A percentile compares a stretch with the other conserved stretches of the same genome.
Conservation (phyloP, 1,140 invertebrate genomes). For the Drosophila ogumai region DNA sequence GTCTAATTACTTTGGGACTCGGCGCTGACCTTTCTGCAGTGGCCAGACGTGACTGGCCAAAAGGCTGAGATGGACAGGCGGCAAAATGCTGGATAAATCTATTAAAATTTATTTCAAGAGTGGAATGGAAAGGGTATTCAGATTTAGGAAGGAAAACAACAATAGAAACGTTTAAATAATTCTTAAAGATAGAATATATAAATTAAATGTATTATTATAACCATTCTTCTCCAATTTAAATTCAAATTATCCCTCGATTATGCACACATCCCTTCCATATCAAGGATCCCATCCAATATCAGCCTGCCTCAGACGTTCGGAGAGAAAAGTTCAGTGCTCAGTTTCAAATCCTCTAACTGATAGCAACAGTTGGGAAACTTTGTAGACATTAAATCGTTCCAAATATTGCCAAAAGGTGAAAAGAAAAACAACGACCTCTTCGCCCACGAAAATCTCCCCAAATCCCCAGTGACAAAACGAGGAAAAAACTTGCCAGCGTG, state of each 20-base stretch:
- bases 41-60: conserved; percentile 19
- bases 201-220: no score
- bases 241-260: not conserved
- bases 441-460: conserved; percentile 17
- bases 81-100: not conserved
- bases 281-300: not conserved
- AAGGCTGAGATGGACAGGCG: not conserved
- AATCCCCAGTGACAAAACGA: conserved; percentile 44
- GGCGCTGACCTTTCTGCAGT: conserved; percentile 2
- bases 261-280: not conserved
- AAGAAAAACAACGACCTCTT: conserved; percentile 25
- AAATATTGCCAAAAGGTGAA: conserved; percentile 15
- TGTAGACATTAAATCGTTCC: conserved; percentile 43
- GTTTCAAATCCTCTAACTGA: conserved; percentile 13
- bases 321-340: conserved; percentile 18
- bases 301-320: not conserved
- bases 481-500: conserved; percentile 21
- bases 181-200: not conserved
- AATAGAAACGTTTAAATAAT: not conserved
- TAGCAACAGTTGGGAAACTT: conserved; percentile 50
- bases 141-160: not conserved
- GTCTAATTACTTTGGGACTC: conserved; percentile 58
- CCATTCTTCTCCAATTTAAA: not conserved
- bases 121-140: not conserved
- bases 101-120: not conserved